These are phyloP conservation scores for Theristicus caerulescens DNA, from an alignment of 2,113 vertebrate genomes.

Conservation along the genomic window DNA sequence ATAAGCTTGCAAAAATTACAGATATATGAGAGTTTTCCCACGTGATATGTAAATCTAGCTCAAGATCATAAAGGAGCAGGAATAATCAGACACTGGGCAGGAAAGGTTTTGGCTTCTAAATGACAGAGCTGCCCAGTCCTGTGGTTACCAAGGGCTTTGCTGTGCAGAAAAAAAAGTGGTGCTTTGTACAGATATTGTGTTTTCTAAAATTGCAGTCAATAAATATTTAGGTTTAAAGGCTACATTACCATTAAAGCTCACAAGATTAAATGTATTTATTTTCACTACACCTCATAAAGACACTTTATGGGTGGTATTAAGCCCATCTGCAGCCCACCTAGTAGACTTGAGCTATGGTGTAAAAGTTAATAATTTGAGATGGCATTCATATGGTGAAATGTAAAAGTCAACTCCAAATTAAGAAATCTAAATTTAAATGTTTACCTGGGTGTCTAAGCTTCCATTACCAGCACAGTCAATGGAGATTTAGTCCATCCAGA, in stretches of 20 bases:
- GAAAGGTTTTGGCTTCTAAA: not conserved
- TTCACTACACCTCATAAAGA: not conserved
- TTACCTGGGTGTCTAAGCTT: not conserved
- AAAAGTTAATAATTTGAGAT: not conserved
- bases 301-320: not conserved
- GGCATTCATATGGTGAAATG: fast-evolving
- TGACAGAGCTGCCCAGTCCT: not conserved
- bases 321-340: fast-evolving
- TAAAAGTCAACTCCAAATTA: not conserved
- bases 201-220: not conserved
- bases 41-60: not conserved
- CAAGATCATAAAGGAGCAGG: not conserved
- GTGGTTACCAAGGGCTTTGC: not conserved
- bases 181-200: not conserved
- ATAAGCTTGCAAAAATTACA: not conserved
- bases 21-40: not conserved
- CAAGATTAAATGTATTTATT: not conserved
- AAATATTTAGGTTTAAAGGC: not conserved
- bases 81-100: not conserved
- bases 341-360: not conserved
- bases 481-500: not conserved
- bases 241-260: not conserved
- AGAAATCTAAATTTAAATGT: not conserved
- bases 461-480: not conserved
- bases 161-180: not conserved